Percentiles rank a stretch among this genome's conserved stretches.
These are phyloP conservation scores for Drosophila barbarae DNA, from an alignment of 2,888 invertebrate species.

Conservation along the genomic window DNA sequence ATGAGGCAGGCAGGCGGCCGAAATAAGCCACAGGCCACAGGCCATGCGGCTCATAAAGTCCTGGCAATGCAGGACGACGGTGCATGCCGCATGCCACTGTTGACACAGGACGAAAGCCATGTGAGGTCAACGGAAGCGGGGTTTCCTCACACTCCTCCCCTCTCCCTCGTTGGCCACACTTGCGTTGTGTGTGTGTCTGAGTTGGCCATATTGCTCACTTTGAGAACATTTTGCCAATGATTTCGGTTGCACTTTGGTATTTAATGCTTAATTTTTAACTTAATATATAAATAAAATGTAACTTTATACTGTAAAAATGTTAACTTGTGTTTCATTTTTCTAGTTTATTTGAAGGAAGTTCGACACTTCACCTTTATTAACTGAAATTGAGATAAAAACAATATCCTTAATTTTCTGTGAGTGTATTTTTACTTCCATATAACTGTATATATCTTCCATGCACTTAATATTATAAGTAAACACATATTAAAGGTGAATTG, in stretches of 20 bases:
- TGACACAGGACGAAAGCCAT: constrained; percentile 27
- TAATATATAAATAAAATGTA: too few species aligned
- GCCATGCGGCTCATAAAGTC: constrained; percentile 33
- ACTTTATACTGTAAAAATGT: neutral
- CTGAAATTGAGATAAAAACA: neutral
- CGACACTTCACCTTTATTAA: neutral
- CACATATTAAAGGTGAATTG: neutral
- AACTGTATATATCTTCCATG: too few species aligned
- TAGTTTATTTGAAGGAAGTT: neutral
- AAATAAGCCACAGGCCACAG: constrained; percentile 41
- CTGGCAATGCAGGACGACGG: constrained; percentile 15
- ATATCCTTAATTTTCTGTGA: too few species aligned
- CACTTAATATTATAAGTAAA: too few species aligned
- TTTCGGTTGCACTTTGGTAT: neutral
- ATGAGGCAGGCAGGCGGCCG: constrained; percentile 10
- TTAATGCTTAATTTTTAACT: neutral
- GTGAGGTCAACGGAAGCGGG: constrained; percentile 9
- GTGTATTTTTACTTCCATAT: neutral
- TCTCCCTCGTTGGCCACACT: neutral
- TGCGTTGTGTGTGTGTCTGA: neutral
- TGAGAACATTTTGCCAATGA: constrained; percentile 13
- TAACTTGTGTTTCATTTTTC: neutral
- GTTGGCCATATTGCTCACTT: constrained; percentile 20
- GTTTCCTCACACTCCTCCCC: neutral
- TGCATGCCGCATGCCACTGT: constrained; percentile 22